phyloP scores from a whole-genome alignment of 2,113 vertebrate genomes.

The Hyaena hyaena region DNA sequence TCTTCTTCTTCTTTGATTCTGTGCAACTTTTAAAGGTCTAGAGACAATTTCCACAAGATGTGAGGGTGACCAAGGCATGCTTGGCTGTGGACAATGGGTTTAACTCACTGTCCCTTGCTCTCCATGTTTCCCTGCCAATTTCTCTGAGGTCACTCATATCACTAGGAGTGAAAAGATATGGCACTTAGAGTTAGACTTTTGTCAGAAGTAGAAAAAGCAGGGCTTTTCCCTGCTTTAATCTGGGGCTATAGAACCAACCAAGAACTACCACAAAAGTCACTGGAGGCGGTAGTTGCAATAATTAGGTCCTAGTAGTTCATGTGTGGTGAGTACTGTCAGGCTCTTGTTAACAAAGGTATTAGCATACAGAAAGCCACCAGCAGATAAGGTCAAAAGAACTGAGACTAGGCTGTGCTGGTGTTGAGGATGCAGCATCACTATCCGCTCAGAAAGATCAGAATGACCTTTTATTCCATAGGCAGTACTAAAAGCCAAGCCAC shows the following conservation, averaged over 20 bases:
- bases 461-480: background rate
- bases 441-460: background rate
- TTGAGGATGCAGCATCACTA: background rate
- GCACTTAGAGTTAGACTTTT: background rate
- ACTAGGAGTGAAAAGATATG: background rate
- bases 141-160: conserved; percentile 3
- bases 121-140: background rate
- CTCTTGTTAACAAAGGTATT: background rate
- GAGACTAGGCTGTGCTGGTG: background rate
- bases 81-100: background rate
- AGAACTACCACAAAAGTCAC: background rate
- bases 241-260: background rate
- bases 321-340: background rate
- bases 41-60: background rate
- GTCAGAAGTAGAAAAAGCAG: background rate
- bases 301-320: background rate
- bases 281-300: background rate
- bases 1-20: background rate
- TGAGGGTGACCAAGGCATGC: too few species aligned
- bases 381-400: background rate
- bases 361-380: background rate
- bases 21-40: background rate
- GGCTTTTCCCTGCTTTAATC: background rate
- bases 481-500: background rate
- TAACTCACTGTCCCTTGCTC: background rate